phyloP scores from a whole-genome alignment of 2,888 invertebrate genomes.

The Eupelmus urozonus region DNA sequence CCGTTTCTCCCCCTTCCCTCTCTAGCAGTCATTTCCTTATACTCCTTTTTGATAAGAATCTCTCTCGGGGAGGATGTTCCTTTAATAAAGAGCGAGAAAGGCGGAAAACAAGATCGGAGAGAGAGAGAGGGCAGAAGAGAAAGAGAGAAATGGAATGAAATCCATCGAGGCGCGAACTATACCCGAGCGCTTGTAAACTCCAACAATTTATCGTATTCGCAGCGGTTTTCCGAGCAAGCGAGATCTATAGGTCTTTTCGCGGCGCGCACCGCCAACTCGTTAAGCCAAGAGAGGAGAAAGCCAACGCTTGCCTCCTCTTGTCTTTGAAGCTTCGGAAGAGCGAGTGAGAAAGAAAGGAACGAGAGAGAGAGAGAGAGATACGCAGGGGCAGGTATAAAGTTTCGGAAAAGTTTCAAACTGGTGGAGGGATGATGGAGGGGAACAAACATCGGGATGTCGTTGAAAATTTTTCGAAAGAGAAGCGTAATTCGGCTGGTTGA shows the following conservation, averaged over 20 bases:
- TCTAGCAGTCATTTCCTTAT: conserved; percentile 40
- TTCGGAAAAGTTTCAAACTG: conserved; percentile 31
- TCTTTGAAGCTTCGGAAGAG: conserved; percentile 34
- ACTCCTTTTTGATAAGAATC: conserved; percentile 40
- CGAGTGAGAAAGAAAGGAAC: conserved; percentile 4
- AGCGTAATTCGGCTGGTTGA: too few relatives aligned
- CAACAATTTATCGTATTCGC: conserved; percentile 54
- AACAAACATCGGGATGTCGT: not conserved
- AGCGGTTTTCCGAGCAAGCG: conserved; percentile 53
- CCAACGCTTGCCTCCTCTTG: conserved; percentile 21
- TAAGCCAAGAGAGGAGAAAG: conserved; percentile 49
- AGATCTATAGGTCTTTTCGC: conserved; percentile 43
- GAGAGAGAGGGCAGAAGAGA: not conserved
- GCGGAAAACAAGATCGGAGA: conserved; percentile 6
- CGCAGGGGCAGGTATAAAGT: conserved; percentile 38
- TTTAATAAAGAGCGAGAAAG: conserved; percentile 48
- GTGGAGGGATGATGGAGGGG: not conserved
- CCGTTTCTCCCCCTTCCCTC: not conserved
- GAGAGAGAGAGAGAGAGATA: not conserved
- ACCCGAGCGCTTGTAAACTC: conserved; percentile 42
- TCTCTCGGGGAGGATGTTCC: conserved; percentile 15
- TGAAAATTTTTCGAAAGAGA: not conserved
- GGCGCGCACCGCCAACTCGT: conserved; percentile 44
- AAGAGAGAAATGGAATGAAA: conserved; percentile 45
- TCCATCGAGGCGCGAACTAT: conserved; percentile 55